These are phyloP conservation scores for Spicauda simplicius DNA, from an alignment of 2,888 invertebrate genomes.

Conservation along the genomic window DNA sequence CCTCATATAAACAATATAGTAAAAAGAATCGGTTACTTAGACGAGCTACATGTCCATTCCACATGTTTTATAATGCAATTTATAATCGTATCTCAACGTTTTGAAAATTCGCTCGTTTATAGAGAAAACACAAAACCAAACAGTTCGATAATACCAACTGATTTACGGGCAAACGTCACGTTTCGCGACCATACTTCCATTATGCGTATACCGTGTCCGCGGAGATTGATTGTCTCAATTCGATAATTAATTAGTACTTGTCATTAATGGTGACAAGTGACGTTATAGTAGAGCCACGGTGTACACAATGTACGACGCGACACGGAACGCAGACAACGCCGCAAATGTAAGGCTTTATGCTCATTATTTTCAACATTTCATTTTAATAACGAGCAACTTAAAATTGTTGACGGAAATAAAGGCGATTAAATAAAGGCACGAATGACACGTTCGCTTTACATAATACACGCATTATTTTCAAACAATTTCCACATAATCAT, in stretches of 20 bases:
- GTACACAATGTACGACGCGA: conserved; percentile 52
- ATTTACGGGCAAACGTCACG: conserved; percentile 27
- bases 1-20: too few relatives aligned
- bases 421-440: too few relatives aligned
- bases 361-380: background rate
- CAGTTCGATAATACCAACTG: conserved; percentile 12
- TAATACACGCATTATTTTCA: background rate
- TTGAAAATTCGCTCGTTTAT: background rate
- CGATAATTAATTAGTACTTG: conserved; percentile 70
- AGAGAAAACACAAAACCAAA: background rate
- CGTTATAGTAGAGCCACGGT: conserved; percentile 46
- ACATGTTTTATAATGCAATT: too few relatives aligned
- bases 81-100: background rate
- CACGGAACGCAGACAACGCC: conserved; percentile 39
- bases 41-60: too few relatives aligned
- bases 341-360: conserved; percentile 6
- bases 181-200: conserved; percentile 10
- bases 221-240: conserved; percentile 61
- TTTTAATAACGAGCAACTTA: background rate
- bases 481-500: background rate
- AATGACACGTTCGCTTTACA: too few relatives aligned
- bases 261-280: conserved; percentile 69
- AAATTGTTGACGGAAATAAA: too few relatives aligned
- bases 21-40: too few relatives aligned
- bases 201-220: conserved; percentile 55